These are phyloP conservation scores for Euwallacea similis DNA, from an alignment of 1,140 invertebrate genomes.

Conservation along the genomic window DNA sequence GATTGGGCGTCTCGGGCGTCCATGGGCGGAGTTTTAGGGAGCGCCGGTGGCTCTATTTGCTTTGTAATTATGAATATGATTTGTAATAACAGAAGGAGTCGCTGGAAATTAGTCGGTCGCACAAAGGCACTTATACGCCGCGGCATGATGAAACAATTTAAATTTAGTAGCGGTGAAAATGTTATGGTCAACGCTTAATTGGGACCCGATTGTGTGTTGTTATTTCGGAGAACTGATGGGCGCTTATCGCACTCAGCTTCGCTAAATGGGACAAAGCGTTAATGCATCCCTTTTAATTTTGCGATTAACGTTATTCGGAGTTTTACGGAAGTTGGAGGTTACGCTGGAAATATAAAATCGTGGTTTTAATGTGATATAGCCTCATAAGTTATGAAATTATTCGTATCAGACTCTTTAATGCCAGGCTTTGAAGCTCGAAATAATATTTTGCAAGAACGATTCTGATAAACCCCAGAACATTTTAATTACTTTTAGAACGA, in stretches of 20 bases:
- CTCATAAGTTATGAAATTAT: too few relatives aligned
- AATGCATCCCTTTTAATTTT: constrained; percentile 11
- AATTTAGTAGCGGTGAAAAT: constrained; percentile 52
- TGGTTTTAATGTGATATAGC: too few relatives aligned
- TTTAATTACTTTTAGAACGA: too few relatives aligned
- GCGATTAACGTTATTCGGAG: neutral
- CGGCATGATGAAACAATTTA: constrained; percentile 52
- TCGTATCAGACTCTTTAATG: too few relatives aligned
- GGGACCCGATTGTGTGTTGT: constrained; percentile 28
- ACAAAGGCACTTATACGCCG: constrained; percentile 50
- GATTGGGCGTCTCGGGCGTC: constrained; percentile 36
- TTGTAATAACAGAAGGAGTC: constrained; percentile 54
- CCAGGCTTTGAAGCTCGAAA: too few relatives aligned
- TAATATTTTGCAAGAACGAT: too few relatives aligned
- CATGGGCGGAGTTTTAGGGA: constrained; percentile 40
- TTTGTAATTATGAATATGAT: constrained; percentile 57
- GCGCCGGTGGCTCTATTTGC: constrained; percentile 48
- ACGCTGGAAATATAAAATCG: too few relatives aligned
- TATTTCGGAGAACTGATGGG: constrained; percentile 13
- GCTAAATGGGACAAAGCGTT: constrained; percentile 22
- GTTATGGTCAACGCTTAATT: constrained; percentile 48
- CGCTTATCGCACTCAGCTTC: constrained; percentile 11
- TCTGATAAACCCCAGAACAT: too few relatives aligned
- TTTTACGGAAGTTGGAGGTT: too few relatives aligned
- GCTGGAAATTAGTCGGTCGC: constrained; percentile 52